Percentiles rank a stretch among this genome's conserved stretches.
Evolutionary conservation across 2,888 invertebrate genomes (phyloP).

Genomic region (Aspidiotus rigidus): DNA sequence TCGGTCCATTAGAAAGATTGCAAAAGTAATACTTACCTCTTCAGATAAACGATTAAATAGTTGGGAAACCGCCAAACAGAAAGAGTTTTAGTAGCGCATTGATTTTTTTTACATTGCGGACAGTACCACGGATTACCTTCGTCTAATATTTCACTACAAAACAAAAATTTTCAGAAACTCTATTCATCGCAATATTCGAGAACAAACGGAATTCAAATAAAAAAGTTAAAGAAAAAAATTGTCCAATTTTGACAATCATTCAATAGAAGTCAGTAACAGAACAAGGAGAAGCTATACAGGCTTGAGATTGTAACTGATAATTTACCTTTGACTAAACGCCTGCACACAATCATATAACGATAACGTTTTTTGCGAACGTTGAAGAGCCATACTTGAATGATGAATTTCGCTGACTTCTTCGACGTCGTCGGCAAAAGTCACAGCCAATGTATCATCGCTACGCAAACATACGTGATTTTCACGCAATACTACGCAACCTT

Average conservation of each 20-base stretch:
- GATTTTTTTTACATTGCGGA: conserved; percentile 52
- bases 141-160: conserved; percentile 52
- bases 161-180: conserved; percentile 18
- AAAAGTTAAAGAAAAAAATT: conserved; percentile 9
- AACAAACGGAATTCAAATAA: background rate
- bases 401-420: conserved; percentile 44
- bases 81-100: conserved; percentile 55
- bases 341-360: conserved; percentile 54
- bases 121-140: conserved; percentile 59
- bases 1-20: background rate
- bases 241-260: background rate
- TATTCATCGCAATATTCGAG: background rate
- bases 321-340: conserved; percentile 53
- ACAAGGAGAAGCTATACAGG: background rate
- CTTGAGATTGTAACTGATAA: background rate
- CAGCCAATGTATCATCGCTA: conserved; percentile 50
- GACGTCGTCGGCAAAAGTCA: conserved; percentile 44
- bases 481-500: conserved; percentile 49
- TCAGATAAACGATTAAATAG: conserved; percentile 55
- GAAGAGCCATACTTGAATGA: conserved; percentile 47
- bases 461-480: conserved; percentile 47
- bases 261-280: background rate
- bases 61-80: conserved; percentile 56
- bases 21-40: conserved; percentile 43
- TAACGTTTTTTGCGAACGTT: conserved; percentile 47